Percentiles rank a stretch among this genome's conserved stretches.
These are phyloP conservation scores for Tenualosa thibaudeaui DNA, from an alignment of 2,797 vertebrate species.

Conservation along the genomic window DNA sequence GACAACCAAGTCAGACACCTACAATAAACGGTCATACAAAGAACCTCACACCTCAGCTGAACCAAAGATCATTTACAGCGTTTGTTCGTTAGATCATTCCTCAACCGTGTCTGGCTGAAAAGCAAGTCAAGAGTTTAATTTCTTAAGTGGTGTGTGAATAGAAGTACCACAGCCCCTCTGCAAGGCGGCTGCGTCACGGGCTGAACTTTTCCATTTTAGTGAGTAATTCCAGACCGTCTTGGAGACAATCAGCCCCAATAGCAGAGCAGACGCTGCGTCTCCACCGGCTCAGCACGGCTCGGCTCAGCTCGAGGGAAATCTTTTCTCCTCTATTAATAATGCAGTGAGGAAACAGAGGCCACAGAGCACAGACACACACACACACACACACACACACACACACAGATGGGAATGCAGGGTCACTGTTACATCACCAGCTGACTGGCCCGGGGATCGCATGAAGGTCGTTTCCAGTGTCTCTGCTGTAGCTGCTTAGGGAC, in stretches of 20 bases:
- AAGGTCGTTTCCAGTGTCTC: slow-evolving; percentile 27
- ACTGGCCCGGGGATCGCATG: background rate
- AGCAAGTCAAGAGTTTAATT: background rate
- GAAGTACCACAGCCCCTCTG: background rate
- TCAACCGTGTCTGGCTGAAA: background rate
- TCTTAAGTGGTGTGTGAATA: background rate
- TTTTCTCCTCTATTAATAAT: slow-evolving; percentile 33
- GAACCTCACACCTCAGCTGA: no score
- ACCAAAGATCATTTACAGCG: no score
- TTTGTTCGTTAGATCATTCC: no score
- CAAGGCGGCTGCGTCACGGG: background rate
- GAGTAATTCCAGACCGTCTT: slow-evolving; percentile 20
- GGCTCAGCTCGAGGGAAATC: background rate
- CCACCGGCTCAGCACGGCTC: no score
- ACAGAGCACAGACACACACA: slow-evolving; percentile 12
- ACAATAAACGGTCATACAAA: background rate
- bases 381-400: slow-evolving; percentile 26
- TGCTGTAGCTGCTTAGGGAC: background rate
- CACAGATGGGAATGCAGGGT: background rate
- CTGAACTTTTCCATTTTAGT: background rate
- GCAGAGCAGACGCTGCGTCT: background rate
- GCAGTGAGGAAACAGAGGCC: slow-evolving; percentile 17
- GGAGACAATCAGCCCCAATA: background rate
- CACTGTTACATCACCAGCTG: slow-evolving; percentile 32
- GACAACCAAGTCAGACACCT: background rate